Percentiles rank a stretch among this genome's conserved stretches.
Conservation (phyloP, 1,140 invertebrate species). For the Muscidifurax raptorellus region DNA sequence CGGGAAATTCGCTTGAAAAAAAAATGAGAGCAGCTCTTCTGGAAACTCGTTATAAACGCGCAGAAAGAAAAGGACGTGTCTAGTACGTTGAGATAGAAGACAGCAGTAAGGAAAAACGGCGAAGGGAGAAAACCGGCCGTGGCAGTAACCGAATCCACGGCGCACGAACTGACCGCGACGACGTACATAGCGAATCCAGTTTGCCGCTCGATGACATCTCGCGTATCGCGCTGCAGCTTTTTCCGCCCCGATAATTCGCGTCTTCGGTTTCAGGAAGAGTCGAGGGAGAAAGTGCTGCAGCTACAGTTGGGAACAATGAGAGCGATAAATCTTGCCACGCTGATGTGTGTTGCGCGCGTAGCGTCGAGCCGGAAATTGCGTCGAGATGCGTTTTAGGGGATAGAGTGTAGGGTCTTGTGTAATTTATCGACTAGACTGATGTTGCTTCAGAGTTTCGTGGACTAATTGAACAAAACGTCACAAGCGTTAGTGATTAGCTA, state of each 20-base stretch:
- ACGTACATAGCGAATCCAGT: conserved; percentile 64
- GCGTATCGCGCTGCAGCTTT: conserved; percentile 51
- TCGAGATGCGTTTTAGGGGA: background rate
- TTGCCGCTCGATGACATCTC: conserved; percentile 62
- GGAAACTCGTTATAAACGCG: too few relatives aligned
- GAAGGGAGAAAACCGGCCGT: conserved; percentile 5
- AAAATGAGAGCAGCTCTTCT: too few relatives aligned
- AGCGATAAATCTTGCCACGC: background rate
- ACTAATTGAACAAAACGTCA: background rate
- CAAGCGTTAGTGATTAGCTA: background rate
- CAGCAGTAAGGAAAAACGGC: conserved; percentile 45
- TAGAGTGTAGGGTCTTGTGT: background rate
- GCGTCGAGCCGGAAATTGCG: background rate
- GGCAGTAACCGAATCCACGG: background rate
- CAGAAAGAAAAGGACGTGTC: too few relatives aligned
- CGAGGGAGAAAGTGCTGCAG: conserved; percentile 26
- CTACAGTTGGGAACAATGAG: conserved; percentile 6
- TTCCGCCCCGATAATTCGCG: conserved; percentile 62
- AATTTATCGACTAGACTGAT: background rate
- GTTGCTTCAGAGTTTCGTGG: background rate
- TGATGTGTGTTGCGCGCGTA: background rate
- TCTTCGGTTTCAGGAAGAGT: conserved; percentile 44
- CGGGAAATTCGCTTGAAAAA: too few relatives aligned
- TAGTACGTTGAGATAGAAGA: conserved; percentile 9
- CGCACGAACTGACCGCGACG: conserved; percentile 49